Base-by-base conservation (phyloP, 2,888 invertebrate species). In the Dryocosmus kuriphilus region DNA sequence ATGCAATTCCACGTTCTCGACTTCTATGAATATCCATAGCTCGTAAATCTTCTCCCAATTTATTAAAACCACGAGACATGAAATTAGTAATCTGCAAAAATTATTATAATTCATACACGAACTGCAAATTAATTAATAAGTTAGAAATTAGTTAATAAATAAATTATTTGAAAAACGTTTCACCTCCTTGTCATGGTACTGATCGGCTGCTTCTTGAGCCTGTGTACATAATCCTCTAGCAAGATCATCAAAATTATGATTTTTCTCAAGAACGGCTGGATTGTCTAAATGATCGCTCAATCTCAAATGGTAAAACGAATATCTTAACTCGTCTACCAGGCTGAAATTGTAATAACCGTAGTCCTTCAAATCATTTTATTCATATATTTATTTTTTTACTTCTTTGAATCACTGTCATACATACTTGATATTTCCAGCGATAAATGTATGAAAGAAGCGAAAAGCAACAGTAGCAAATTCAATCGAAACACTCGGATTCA, bases 11-110 rank as follows among this genome's bases (percentile, higher is more conserved):
- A 87, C 97, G 97, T 90, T 98, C 98, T 73, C 98, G 94, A 83
- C 96, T 96, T 81, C 98, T 94, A 89, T 98, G 97, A 81, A 98
- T 95, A 88, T 97, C 97, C 41, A 95, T 94, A 0, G 97, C 95
- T 65, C 96, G 94, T 79, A 98, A 92, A 91, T 98, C 98, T 14
- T 94, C 92, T 0, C 98, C 98, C 83, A 97, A 95, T 1, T 95
- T 94, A 88, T 93, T 94, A 81, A 94, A 94, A 32, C 94, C 94
- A 87, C 96, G 94, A 91, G 95, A 95, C 77, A 95, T 89, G 89
- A 92, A 95, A 84, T 94, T 93, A 5, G 95, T 95, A 74, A 95
- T 94, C 95, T 95, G 86, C 6, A 82, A 82, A 55, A 46, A 51
- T 46, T 27, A 22, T 46, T 22, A 9, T 14, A 2, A 78, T 6